Percentiles rank a stretch among this genome's conserved stretches.
These are phyloP conservation scores for Halyomorpha halys DNA, from an alignment of 1,140 invertebrate species.

Conservation along the genomic window DNA sequence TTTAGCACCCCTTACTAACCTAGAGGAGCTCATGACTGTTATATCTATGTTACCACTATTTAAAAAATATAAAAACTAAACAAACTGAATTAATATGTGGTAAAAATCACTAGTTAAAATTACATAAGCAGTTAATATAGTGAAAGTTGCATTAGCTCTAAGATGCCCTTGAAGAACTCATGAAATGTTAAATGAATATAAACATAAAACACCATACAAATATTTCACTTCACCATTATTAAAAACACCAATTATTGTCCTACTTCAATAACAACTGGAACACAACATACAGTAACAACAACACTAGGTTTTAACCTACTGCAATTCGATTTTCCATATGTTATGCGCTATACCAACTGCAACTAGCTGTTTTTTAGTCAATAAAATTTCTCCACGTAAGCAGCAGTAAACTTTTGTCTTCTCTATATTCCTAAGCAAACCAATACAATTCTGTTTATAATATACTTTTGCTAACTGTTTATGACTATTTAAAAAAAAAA, in stretches of 20 bases:
- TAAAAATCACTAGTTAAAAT: background rate
- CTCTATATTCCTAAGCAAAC: no score
- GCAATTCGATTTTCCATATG: background rate
- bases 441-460: no score
- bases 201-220: background rate
- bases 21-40: slow-evolving; percentile 24
- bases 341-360: no score
- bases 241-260: background rate
- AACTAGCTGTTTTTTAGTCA: no score
- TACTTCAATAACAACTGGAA: background rate
- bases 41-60: background rate
- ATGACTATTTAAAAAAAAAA: background rate
- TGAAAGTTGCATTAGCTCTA: slow-evolving; percentile 1
- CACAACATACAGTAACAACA: background rate
- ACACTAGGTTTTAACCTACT: slow-evolving; percentile 11
- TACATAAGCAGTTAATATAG: slow-evolving; percentile 3
- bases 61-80: background rate
- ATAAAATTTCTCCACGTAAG: no score
- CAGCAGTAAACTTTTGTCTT: no score
- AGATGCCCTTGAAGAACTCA: slow-evolving; percentile 5
- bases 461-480: no score
- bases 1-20: slow-evolving; percentile 31
- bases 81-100: background rate
- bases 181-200: background rate
- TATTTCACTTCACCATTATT: slow-evolving; percentile 3